Base-by-base conservation (phyloP, 2,797 vertebrate species). In the Onychomys arenicola region DNA sequence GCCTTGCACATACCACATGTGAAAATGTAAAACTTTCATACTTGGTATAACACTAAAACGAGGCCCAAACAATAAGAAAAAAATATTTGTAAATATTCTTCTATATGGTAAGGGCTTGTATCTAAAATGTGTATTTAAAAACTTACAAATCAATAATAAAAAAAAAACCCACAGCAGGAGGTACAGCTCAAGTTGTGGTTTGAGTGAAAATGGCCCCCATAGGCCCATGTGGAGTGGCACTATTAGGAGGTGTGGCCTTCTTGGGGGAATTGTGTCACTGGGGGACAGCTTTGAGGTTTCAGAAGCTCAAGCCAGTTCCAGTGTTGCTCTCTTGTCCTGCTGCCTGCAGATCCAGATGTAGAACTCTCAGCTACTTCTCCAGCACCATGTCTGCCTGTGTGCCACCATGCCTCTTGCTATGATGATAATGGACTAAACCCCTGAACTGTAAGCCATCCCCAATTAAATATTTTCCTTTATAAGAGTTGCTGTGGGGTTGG, bases 61-160 rank as follows among this genome's bases (percentile, higher is more conserved):
- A 4, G 43, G 27, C 23, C 32, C 32, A 67, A 6, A 65, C 3
- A 91, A 73, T 40, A 32, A 61, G 32, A 82, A 92, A 40, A 88
- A 69, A 89, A 92, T 80, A 93, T 85, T 43, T 92, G 55, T 29
- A 85, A 89, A 59, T 32, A 65, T 91, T 75, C 5, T 91, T 75
- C 5, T 90, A 82, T 76, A 14, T 55, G 55, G 89, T 92, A 69
- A 92, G 52, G 23, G 40, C 40, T 25, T 86, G 27, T 75, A 94
- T n/a, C 63, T 27, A 63, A 37, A 77, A 93, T 82, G 75, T 87
- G 49, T 71, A 91, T 71, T 37, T 71, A 88, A 71, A 34, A 88
- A 84, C 32, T 69, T 61, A 67, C 23, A 95, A 46, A 34, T 91
- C 27, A 91, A 40, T 92, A 90, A 76, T 43, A 85, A 27, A 85